Evolutionary conservation across 1,140 invertebrate species (phyloP).

Genomic region (Heliconius himera): DNA sequence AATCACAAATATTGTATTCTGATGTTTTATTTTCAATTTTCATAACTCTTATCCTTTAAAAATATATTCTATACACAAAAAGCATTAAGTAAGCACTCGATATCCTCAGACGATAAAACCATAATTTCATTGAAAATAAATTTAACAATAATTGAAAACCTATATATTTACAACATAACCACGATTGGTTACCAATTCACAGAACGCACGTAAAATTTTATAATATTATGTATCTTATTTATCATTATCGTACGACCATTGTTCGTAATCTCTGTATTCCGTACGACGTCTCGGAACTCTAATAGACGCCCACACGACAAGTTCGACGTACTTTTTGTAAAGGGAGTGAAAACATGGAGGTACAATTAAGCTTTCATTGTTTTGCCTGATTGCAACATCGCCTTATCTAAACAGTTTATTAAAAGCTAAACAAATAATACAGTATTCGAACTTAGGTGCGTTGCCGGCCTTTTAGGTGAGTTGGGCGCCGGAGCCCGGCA

Average conservation of each 20-base stretch:
- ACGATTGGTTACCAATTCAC: slow-evolving; percentile 30
- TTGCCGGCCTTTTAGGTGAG: too few relatives aligned
- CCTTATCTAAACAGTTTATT: slow-evolving; percentile 67
- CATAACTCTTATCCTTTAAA: not conserved
- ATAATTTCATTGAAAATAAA: slow-evolving; percentile 1
- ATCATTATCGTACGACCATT: slow-evolving; percentile 55
- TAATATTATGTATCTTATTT: slow-evolving; percentile 47
- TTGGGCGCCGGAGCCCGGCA: too few relatives aligned
- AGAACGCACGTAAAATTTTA: slow-evolving; percentile 40
- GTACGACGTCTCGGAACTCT: slow-evolving; percentile 28
- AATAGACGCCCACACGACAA: slow-evolving; percentile 59
- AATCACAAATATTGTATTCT: not conserved
- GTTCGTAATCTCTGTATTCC: slow-evolving; percentile 56
- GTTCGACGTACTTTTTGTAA: slow-evolving; percentile 56
- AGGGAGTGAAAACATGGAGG: slow-evolving; percentile 58
- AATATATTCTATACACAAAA: not conserved
- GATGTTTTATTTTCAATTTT: not conserved
- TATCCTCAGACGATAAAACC: not conserved
- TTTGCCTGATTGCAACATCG: slow-evolving; percentile 67
- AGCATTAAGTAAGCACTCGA: not conserved
- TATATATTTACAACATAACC: not conserved
- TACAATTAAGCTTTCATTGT: slow-evolving; percentile 77
- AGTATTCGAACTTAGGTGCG: slow-evolving; percentile 3
- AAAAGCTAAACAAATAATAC: slow-evolving; percentile 40
- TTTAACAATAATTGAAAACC: not conserved